A percentile compares a stretch with the other conserved stretches of the same genome.
Evolutionary conservation across 2,797 vertebrate species (phyloP).

Genomic region (Podargus strigoides): DNA sequence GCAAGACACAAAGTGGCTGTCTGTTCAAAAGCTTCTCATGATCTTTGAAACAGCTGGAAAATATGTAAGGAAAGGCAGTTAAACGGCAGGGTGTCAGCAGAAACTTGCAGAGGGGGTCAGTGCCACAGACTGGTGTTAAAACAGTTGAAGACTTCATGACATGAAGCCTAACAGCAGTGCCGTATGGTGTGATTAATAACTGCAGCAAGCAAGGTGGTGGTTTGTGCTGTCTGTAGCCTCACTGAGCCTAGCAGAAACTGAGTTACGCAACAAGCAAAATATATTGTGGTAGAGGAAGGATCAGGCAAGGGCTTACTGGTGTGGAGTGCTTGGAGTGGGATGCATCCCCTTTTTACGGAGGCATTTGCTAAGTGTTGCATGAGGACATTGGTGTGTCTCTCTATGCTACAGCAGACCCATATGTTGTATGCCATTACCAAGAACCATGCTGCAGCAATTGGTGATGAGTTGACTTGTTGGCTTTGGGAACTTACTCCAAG

Average conservation of each 20-base stretch:
- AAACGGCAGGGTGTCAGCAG: not conserved
- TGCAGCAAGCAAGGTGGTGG: not conserved
- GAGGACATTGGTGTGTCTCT: not conserved
- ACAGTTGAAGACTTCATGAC: not conserved
- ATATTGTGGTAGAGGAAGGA: not conserved
- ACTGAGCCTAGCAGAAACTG: not conserved
- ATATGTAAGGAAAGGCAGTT: not conserved
- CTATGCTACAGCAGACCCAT: accelerated
- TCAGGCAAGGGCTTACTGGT: not conserved
- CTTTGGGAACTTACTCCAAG: not conserved
- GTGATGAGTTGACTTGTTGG: not conserved
- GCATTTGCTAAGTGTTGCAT: not conserved
- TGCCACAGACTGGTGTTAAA: not conserved
- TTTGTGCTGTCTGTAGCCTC: not conserved
- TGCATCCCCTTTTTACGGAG: not conserved
- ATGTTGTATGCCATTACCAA: not conserved
- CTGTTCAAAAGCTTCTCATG: not conserved
- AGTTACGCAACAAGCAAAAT: not conserved
- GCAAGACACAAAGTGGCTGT: not conserved
- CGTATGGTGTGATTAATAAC: not conserved
- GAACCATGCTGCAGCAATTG: accelerated
- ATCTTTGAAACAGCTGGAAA: not conserved
- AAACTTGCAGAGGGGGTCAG: not conserved
- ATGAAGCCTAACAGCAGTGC: not conserved
- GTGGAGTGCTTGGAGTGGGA: not conserved